Percentiles rank a stretch among this genome's conserved stretches.
These are phyloP conservation scores for Zoanthus gigantus DNA, from an alignment of 92 coral and sea anemone species.

Conservation along the genomic window DNA sequence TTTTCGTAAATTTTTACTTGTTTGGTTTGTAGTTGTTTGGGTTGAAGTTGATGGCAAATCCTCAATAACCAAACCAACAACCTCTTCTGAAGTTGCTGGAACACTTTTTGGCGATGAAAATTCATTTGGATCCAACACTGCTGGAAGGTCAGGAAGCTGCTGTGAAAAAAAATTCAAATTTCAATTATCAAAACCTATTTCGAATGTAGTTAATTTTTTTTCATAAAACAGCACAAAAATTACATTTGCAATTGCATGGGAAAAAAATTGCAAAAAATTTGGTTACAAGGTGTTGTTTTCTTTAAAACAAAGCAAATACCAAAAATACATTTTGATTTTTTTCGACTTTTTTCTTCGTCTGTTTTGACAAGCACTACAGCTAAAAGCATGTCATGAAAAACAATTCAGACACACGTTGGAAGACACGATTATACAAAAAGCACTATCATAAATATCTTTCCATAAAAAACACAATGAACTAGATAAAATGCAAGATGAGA, in stretches of 20 bases:
- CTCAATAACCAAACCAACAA: not conserved
- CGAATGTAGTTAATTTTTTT: not conserved
- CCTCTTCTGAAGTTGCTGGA: constrained; percentile 2
- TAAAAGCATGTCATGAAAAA: constrained; percentile 21
- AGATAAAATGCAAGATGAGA: constrained; percentile 6
- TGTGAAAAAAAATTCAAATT: not conserved
- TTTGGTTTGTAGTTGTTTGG: not conserved
- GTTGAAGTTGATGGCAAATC: constrained; percentile 7
- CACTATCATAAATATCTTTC: not conserved
- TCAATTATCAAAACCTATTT: not conserved
- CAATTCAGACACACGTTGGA: not conserved
- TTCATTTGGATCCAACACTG: constrained; percentile 24
- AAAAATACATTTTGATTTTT: constrained; percentile 20
- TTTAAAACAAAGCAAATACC: not conserved
- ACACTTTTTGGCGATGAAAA: not conserved
- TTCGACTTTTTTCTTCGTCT: not conserved
- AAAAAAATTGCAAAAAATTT: not conserved
- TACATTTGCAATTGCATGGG: not conserved
- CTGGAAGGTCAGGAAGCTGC: constrained; percentile 6
- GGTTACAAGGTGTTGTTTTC: not conserved
- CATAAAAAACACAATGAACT: constrained; percentile 1
- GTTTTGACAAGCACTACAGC: not conserved
- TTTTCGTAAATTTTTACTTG: not conserved
- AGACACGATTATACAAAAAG: not conserved
- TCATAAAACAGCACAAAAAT: constrained; percentile 6